These are phyloP conservation scores for Allobates femoralis DNA, from an alignment of 2,797 vertebrate species.

Conservation along the genomic window DNA sequence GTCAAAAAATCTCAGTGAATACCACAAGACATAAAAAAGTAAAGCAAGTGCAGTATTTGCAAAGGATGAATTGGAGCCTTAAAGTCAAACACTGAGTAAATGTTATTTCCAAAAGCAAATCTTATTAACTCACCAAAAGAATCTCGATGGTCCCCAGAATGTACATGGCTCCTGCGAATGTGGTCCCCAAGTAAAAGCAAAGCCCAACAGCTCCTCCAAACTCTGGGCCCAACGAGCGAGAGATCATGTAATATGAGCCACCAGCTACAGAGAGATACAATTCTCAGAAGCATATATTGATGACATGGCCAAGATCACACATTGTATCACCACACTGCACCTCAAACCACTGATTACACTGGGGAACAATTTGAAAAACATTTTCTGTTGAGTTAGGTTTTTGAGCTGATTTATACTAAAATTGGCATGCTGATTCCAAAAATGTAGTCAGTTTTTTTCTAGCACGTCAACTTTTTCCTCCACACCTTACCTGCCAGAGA, in stretches of 20 bases:
- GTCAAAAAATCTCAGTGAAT: too few relatives aligned
- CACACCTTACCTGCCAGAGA: too few relatives aligned
- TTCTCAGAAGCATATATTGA: conserved; percentile 41
- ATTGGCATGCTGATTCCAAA: too few relatives aligned
- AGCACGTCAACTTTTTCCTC: too few relatives aligned
- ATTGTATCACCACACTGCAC: conserved; percentile 38
- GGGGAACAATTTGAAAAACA: too few relatives aligned
- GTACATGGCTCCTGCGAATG: conserved; percentile 97
- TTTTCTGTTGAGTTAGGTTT: too few relatives aligned
- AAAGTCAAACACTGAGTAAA: not conserved
- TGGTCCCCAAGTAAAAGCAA: conserved; percentile 98
- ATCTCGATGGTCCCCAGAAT: conserved; percentile 98
- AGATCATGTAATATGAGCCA: conserved; percentile 99
- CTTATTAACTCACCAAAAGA: conserved; percentile 85
- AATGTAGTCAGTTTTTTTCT: too few relatives aligned
- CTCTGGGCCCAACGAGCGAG: conserved; percentile 94
- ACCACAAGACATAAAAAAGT: too few relatives aligned
- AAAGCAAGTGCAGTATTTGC: too few relatives aligned
- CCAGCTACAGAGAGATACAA: conserved; percentile 82
- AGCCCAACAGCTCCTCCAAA: conserved; percentile 97
- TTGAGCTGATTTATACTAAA: too few relatives aligned
- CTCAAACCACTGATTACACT: too few relatives aligned
- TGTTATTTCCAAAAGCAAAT: not conserved
- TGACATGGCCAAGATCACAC: conserved; percentile 18
- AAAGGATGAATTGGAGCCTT: not conserved